These are phyloP conservation scores for Onychomys leucogaster DNA, from an alignment of 2,797 vertebrate genomes.

Conservation along the genomic window DNA sequence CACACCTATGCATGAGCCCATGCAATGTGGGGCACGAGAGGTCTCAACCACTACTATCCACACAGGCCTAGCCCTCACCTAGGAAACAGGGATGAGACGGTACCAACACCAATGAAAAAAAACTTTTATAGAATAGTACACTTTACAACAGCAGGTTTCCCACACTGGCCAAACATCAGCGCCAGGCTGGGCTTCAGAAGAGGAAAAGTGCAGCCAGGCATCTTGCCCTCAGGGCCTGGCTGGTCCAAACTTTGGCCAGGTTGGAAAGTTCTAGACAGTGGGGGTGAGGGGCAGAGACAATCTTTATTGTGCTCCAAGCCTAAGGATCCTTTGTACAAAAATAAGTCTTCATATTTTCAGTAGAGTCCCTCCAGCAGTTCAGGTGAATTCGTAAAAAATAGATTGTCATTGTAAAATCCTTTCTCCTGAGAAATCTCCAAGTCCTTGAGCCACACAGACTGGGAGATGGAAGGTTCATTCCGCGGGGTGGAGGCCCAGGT, in stretches of 20 bases:
- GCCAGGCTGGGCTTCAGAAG: neutral
- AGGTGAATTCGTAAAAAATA: conserved; percentile 76
- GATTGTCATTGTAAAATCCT: conserved; percentile 66
- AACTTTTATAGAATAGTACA: conserved; percentile 90
- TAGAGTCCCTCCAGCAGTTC: conserved; percentile 73
- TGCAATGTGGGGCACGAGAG: neutral
- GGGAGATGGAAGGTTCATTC: neutral
- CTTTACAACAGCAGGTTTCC: conserved; percentile 92
- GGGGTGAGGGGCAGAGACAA: conserved; percentile 25
- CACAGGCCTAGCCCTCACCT: neutral
- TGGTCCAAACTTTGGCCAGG: neutral
- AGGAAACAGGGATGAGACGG: neutral
- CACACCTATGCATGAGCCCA: neutral
- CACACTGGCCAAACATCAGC: conserved; percentile 85
- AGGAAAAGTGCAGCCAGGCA: neutral
- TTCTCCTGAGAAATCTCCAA: conserved; percentile 33
- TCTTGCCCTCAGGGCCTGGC: neutral
- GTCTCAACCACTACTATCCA: neutral
- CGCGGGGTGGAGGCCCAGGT: neutral
- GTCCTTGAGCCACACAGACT: neutral
- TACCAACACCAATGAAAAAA: conserved; percentile 86
- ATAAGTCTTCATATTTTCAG: conserved; percentile 91
- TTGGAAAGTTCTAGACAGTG: conserved; percentile 72
- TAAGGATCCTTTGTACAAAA: conserved; percentile 91
- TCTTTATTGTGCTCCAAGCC: conserved; percentile 68